These are phyloP conservation scores for Patiria pectinifera DNA, from an alignment of 53 echinoderm and acorn worm genomes.

Conservation along the genomic window DNA sequence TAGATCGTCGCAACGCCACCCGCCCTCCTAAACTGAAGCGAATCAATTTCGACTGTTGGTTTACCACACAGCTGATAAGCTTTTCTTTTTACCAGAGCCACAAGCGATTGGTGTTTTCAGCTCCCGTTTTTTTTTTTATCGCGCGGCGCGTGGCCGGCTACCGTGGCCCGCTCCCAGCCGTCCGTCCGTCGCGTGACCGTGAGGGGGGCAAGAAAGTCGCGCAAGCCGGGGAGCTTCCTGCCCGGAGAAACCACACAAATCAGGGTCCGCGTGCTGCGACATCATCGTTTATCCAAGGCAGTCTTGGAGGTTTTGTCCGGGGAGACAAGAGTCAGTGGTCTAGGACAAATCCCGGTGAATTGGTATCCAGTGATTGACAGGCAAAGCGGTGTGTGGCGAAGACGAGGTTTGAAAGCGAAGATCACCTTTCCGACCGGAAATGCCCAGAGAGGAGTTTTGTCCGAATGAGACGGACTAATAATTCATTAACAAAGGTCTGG, in stretches of 20 bases:
- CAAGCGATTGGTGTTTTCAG: conserved; percentile 37
- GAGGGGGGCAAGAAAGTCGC: conserved; percentile 26
- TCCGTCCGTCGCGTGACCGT: conserved; percentile 43
- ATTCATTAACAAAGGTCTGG: neutral
- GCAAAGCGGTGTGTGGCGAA: neutral
- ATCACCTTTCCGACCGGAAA: neutral
- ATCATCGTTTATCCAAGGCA: conserved; percentile 58
- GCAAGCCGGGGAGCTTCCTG: conserved; percentile 37
- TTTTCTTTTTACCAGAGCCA: conserved; percentile 32
- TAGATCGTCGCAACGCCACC: conserved; percentile 15
- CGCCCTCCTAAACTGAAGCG: conserved; percentile 23
- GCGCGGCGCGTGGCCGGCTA: conserved; percentile 55
- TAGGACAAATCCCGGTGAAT: conserved; percentile 33
- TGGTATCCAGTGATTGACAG: conserved; percentile 40
- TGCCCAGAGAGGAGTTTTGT: neutral
- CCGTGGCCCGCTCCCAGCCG: conserved; percentile 34
- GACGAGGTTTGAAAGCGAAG: neutral
- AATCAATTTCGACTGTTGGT: conserved; percentile 59
- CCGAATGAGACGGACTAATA: neutral
- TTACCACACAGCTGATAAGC: conserved; percentile 38
- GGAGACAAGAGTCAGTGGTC: conserved; percentile 38
- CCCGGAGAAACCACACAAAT: conserved; percentile 20
- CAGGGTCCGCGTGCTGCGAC: conserved; percentile 31
- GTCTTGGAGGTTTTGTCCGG: conserved; percentile 44
- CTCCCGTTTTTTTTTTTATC: conserved; percentile 44